Conservation (phyloP, 2,888 invertebrate species). For the Hirtodrosophila alboralis region DNA sequence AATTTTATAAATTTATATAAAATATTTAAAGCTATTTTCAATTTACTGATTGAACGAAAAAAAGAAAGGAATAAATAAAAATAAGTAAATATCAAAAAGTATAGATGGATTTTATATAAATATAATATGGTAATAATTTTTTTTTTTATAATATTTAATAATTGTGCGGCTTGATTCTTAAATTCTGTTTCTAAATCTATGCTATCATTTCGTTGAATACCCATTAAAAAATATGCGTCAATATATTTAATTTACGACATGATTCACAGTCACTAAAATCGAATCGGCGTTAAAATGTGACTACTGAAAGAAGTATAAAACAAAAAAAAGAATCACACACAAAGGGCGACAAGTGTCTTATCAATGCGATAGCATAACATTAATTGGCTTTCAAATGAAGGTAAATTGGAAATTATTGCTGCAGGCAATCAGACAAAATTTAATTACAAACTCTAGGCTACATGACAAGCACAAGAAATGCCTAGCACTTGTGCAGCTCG, state of each 20-base stretch:
- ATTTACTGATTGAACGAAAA: too few species aligned
- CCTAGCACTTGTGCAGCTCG: slow-evolving; percentile 10
- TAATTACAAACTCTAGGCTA: slow-evolving; percentile 58
- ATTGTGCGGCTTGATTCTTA: too few species aligned
- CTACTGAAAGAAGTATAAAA: slow-evolving; percentile 21
- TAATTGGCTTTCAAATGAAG: slow-evolving; percentile 69
- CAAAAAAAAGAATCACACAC: slow-evolving; percentile 2
- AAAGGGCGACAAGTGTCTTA: slow-evolving; percentile 36
- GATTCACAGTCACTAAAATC: slow-evolving; percentile 40
- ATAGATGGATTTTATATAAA: too few species aligned
- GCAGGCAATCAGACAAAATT: slow-evolving; percentile 64
- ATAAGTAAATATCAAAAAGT: too few species aligned
- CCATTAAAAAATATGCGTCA: slow-evolving; percentile 17
- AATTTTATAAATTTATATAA: too few species aligned
- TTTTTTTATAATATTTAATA: too few species aligned
- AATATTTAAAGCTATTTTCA: too few species aligned
- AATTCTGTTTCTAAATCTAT: too few species aligned
- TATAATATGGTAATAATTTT: too few species aligned
- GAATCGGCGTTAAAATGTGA: slow-evolving; percentile 14
- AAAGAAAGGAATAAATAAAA: too few species aligned
- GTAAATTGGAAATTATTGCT: slow-evolving; percentile 68
- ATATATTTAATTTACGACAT: slow-evolving; percentile 12
- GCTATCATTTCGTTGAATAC: too few species aligned
- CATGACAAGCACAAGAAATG: slow-evolving; percentile 28
- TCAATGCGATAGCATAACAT: slow-evolving; percentile 65